These are phyloP conservation scores for Antrozous pallidus DNA, from an alignment of 2,797 vertebrate genomes.

Conservation along the genomic window DNA sequence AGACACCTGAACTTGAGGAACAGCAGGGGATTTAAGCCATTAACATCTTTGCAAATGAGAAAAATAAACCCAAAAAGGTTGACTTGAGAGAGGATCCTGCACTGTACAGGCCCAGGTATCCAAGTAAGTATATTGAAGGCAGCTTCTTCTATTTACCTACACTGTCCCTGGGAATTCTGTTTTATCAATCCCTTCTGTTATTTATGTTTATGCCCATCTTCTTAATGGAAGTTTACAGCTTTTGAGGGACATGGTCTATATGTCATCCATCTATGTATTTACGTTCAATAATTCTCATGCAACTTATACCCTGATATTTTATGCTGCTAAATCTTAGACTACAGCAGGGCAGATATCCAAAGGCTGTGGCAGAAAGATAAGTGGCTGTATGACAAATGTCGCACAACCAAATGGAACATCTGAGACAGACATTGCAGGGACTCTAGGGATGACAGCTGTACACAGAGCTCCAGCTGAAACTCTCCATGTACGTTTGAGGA, in stretches of 20 bases:
- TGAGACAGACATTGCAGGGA: not conserved
- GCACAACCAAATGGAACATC: conserved; percentile 58
- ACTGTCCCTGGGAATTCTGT: not conserved
- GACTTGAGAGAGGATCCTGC: not conserved
- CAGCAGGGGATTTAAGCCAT: not conserved
- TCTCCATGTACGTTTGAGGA: not conserved
- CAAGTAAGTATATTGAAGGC: not conserved
- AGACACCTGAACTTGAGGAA: not conserved
- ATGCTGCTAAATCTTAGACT: not conserved
- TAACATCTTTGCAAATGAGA: not conserved
- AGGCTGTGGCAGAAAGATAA: not conserved
- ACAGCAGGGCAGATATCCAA: not conserved
- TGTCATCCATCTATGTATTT: not conserved
- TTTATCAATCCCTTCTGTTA: not conserved
- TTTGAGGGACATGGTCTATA: not conserved
- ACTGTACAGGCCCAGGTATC: not conserved
- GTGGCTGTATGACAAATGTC: conserved; percentile 18
- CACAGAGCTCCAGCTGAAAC: not conserved
- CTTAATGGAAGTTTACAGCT: not conserved
- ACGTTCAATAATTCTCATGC: not conserved
- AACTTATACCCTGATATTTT: not conserved
- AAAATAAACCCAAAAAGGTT: not conserved
- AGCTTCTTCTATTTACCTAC: not conserved
- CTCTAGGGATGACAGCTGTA: conserved; percentile 20
- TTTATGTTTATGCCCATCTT: not conserved